These are phyloP conservation scores for Sialia sialis DNA, from an alignment of 2,113 vertebrate species.

Conservation along the genomic window DNA sequence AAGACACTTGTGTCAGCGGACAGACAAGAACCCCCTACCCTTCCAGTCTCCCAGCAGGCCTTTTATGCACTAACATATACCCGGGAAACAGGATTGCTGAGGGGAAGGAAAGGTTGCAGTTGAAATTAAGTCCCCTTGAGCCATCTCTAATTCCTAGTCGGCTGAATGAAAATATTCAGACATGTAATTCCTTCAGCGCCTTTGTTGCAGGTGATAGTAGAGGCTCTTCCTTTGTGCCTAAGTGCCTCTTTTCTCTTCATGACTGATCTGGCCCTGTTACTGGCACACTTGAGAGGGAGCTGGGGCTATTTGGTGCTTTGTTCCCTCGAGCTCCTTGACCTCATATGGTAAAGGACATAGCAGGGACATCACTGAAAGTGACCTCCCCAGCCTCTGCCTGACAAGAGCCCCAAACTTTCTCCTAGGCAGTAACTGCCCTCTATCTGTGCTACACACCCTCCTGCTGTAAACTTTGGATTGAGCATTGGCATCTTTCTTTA, in stretches of 20 bases:
- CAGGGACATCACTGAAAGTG: neutral
- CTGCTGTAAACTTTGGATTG: neutral
- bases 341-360: neutral
- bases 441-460: neutral
- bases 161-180: slow-evolving; percentile 57
- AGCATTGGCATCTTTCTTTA: slow-evolving; percentile 1
- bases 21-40: slow-evolving; percentile 62
- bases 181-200: slow-evolving; percentile 39
- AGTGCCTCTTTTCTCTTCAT: neutral
- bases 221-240: slow-evolving; percentile 40
- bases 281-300: neutral
- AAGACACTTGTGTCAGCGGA: slow-evolving; percentile 54
- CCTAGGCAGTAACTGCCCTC: neutral
- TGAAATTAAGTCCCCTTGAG: slow-evolving; percentile 66
- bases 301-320: neutral
- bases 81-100: slow-evolving; percentile 38
- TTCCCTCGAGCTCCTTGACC: neutral
- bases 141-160: slow-evolving; percentile 50
- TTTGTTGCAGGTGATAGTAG: slow-evolving; percentile 54
- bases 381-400: neutral
- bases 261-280: neutral
- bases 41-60: slow-evolving; percentile 63
- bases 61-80: slow-evolving; percentile 62
- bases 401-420: neutral
- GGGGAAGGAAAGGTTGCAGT: slow-evolving; percentile 60